Evolutionary conservation across 1,140 invertebrate species (phyloP).

Genomic region (Lamellibrachia luymesi): DNA sequence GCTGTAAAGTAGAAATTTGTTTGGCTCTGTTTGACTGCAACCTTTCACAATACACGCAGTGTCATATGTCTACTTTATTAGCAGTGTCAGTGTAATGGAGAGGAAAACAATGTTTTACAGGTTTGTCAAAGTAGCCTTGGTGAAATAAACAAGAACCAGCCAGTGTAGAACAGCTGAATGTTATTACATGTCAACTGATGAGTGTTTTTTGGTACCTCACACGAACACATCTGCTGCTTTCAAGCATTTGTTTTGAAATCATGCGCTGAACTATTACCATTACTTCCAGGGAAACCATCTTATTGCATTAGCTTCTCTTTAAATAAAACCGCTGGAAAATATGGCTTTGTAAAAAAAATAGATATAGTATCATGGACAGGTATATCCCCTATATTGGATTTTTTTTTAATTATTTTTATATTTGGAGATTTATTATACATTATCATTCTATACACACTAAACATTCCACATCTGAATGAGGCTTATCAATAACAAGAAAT

Average conservation of each 20-base stretch:
- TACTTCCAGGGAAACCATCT: not conserved
- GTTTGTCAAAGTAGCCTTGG: not conserved
- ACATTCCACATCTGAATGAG: too few species aligned
- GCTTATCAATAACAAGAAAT: too few species aligned
- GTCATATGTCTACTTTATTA: not conserved
- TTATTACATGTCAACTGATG: not conserved
- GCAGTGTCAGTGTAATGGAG: not conserved
- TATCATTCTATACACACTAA: too few species aligned
- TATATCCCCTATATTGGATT: too few species aligned
- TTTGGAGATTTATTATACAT: too few species aligned
- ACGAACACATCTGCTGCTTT: too few species aligned
- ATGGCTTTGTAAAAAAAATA: too few species aligned
- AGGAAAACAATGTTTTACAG: not conserved
- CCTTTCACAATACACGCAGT: not conserved
- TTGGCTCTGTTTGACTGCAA: not conserved
- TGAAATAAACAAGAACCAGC: not conserved
- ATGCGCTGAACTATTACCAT: not conserved
- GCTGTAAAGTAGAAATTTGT: too few species aligned
- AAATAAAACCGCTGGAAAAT: too few species aligned
- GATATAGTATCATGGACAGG: too few species aligned
- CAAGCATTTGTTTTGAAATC: not conserved
- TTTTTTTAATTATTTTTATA: too few species aligned
- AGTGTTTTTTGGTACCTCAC: not conserved
- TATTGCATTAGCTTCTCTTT: too few species aligned
- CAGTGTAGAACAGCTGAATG: not conserved